A percentile compares a stretch with the other conserved stretches of the same genome.
Conservation (phyloP, 1,140 invertebrate species). For the Euwallacea similis region DNA sequence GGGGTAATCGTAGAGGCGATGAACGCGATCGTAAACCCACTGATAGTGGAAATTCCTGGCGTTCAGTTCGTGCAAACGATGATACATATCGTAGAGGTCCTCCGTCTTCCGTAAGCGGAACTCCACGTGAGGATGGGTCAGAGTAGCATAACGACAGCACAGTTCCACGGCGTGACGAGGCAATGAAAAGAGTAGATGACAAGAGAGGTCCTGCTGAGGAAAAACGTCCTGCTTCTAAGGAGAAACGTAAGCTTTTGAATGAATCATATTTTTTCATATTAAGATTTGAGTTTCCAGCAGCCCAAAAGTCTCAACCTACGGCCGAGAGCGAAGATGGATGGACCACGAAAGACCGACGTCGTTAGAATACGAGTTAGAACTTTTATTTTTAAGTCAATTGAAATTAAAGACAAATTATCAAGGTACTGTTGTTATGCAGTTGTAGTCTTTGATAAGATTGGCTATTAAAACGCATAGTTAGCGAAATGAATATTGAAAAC, state of each 20-base stretch:
- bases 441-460: too few species aligned
- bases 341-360: slow-evolving; percentile 6
- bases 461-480: too few species aligned
- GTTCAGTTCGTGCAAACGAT: slow-evolving; percentile 8
- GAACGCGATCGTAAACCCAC: slow-evolving; percentile 25
- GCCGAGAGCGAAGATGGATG: slow-evolving; percentile 16
- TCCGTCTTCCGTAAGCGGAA: slow-evolving; percentile 22
- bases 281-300: background rate
- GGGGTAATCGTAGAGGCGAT: slow-evolving; percentile 21
- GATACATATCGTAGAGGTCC: slow-evolving; percentile 25
- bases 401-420: too few species aligned
- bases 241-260: slow-evolving; percentile 43
- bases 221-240: slow-evolving; percentile 35
- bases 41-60: slow-evolving; percentile 11
- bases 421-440: too few species aligned
- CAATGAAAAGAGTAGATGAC: slow-evolving; percentile 31
- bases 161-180: slow-evolving; percentile 20
- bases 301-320: slow-evolving; percentile 3
- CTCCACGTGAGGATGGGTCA: slow-evolving; percentile 10
- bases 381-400: too few species aligned
- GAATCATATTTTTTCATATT: background rate
- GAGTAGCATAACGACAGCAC: slow-evolving; percentile 28
- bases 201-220: background rate
- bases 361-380: slow-evolving; percentile 9
- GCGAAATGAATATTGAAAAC: too few species aligned